Conservation (phyloP, 2,113 vertebrate species). For the Nycticorax nycticorax region DNA sequence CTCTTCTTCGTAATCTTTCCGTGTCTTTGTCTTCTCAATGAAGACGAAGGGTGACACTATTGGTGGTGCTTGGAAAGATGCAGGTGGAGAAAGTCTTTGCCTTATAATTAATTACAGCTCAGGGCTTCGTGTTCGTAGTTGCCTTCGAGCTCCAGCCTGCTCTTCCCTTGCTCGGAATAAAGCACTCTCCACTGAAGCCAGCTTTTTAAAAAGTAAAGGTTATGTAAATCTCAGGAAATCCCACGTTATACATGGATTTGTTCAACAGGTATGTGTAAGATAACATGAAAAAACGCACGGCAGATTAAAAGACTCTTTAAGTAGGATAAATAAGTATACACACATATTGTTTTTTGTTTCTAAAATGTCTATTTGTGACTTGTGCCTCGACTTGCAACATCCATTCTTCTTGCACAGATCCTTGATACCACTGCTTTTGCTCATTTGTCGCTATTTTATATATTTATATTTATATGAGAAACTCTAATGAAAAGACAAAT, state of each 20-base stretch:
- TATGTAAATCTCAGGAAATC: constrained; percentile 40
- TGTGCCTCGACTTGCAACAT: not conserved
- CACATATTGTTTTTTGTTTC: not conserved
- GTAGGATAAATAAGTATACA: not conserved
- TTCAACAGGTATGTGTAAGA: not conserved
- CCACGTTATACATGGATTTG: constrained; percentile 20
- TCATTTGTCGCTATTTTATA: not conserved
- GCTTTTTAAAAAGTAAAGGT: not conserved
- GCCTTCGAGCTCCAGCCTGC: not conserved
- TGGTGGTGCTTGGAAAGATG: not conserved
- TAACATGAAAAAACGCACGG: not conserved
- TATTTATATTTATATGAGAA: not conserved
- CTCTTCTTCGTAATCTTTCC: not conserved
- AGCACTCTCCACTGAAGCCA: not conserved
- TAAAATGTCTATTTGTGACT: not conserved
- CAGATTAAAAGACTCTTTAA: not conserved
- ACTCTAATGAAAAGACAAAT: not conserved
- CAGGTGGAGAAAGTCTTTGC: not conserved
- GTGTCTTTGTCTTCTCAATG: not conserved
- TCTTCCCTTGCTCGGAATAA: not conserved
- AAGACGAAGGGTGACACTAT: not conserved
- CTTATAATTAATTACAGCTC: not conserved
- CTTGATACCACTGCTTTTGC: not conserved
- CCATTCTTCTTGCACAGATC: not conserved
- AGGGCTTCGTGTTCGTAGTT: not conserved